Evolutionary conservation across 2,113 vertebrate genomes (phyloP), one percentile per base, ranked within the genome.

Genomic region (Phoxinus phoxinus): DNA sequence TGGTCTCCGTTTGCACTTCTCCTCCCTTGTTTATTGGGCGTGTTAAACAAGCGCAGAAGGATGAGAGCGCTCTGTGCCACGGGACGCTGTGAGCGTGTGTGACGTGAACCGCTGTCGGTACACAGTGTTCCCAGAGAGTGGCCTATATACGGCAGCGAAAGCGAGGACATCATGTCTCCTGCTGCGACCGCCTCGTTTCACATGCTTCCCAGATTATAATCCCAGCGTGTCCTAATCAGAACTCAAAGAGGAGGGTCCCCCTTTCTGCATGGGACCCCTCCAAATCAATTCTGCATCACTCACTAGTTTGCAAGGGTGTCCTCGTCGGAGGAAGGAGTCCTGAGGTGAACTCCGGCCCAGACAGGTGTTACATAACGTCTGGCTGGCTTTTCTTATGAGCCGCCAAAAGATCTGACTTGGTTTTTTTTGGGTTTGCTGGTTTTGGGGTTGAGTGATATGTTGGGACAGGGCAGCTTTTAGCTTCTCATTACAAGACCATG

Each of bases 81-180:
- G 58, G 83, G 35, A 46, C 61, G 82, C 65, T 58, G 85, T 78
- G 85, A 44, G 56, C n/a, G 12, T 4, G 15, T 63, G 65, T 87
- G 86, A 87, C 72, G 86, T 87, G 32, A 85, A 78, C 48, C 3
- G 56, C 59, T 67, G 72, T 58, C 48, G 78, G 86, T 67, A 87
- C 86, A 87, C 84, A 77, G 78, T 85, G 86, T 87, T 85, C 78
- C 27, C 75, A 75, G 59, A 75, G 86, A 58, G 78, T 85, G 83
- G 75, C 83, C 83, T 82, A 85, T 85, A 85, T 84, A 79, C 63
- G 0, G 30, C 84, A 85, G 73, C 11, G 32, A 58, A 56, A 46
- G 48, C 65, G 83, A 87, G 86, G 23, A 81, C 86, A 81, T 87
- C 76, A 75, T 51, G 69, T 87, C 76, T 80, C 51, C 48, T 5